A percentile compares a stretch with the other conserved stretches of the same genome.
Evolutionary conservation across 2,797 vertebrate genomes (phyloP).

Genomic region (Eurystomus glaucurus): DNA sequence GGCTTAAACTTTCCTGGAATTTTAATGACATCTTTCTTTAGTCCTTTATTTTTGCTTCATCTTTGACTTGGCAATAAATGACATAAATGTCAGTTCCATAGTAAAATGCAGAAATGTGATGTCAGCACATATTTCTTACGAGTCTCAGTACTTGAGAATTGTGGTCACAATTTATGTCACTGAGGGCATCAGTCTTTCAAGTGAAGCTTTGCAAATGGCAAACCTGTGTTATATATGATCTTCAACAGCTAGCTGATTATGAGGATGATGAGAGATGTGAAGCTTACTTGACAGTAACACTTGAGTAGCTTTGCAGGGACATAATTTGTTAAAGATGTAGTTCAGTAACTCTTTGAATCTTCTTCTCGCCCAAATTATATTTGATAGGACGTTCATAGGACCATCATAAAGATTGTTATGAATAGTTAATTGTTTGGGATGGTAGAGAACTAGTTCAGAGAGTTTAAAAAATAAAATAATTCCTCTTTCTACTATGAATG

Average conservation of each 20-base stretch:
- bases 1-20: not conserved
- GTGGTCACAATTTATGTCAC: conserved; percentile 42
- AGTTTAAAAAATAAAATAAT: not conserved
- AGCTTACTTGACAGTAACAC: not conserved
- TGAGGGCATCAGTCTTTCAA: conserved; percentile 14
- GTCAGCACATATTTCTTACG: not conserved
- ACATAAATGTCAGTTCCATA: conserved; percentile 40
- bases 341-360: not conserved
- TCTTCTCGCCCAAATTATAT: not conserved
- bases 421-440: not conserved
- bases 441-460: not conserved
- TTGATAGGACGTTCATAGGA: not conserved
- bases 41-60: conserved; percentile 25
- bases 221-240: not conserved
- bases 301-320: conserved; percentile 18
- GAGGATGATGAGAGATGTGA: conserved; percentile 16
- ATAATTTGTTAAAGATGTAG: conserved; percentile 23
- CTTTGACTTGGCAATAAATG: conserved; percentile 9
- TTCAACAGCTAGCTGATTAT: conserved; percentile 24
- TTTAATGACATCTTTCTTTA: conserved; percentile 20
- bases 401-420: not conserved
- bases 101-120: conserved; percentile 37
- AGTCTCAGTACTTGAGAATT: not conserved
- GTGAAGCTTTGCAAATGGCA: conserved; percentile 45
- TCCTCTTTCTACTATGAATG: not conserved